These are phyloP conservation scores for Empidonax alnorum DNA, from an alignment of 2,113 vertebrate species.

Conservation along the genomic window DNA sequence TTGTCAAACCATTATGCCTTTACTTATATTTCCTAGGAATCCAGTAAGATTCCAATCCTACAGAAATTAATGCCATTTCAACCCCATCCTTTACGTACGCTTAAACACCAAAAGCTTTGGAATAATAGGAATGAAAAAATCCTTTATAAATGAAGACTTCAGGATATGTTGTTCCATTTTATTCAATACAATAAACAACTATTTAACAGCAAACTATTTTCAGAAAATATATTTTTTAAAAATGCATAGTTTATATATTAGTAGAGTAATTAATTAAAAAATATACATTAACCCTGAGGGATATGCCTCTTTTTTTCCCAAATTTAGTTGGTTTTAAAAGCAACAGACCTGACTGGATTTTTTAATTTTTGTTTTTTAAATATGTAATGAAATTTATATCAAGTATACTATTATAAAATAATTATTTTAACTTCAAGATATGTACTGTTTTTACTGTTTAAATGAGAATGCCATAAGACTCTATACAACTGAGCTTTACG, in stretches of 20 bases:
- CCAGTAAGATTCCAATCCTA: background rate
- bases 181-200: background rate
- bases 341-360: background rate
- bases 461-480: background rate
- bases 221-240: background rate
- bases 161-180: background rate
- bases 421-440: background rate
- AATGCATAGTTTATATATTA: rapidly evolving
- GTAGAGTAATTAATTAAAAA: background rate
- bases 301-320: background rate
- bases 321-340: background rate
- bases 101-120: background rate
- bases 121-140: background rate
- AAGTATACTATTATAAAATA: background rate
- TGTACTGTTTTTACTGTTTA: background rate
- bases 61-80: background rate
- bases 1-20: background rate
- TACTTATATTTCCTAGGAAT: background rate
- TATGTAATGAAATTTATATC: background rate
- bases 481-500: background rate
- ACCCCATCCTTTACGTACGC: background rate
- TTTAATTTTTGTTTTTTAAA: background rate
- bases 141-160: background rate
- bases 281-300: background rate
- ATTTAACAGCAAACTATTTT: background rate